Base-by-base conservation (phyloP, 2,888 invertebrate genomes). In the Troides oblongomaculatus region DNA sequence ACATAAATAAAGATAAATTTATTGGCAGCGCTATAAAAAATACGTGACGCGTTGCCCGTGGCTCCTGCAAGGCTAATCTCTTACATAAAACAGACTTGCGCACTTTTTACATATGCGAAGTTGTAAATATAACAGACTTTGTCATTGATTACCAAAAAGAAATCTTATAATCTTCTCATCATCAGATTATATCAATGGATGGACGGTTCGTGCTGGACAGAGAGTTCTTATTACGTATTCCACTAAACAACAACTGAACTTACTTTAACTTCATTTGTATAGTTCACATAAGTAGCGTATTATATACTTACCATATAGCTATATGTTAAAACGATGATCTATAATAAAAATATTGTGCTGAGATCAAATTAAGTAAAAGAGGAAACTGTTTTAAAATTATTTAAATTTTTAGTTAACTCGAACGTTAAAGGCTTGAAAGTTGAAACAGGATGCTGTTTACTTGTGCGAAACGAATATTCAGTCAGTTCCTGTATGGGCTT, bases 1-100 rank as follows among this genome's bases (percentile, higher is more conserved):
- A 58, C 58, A 70, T 62, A 68, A 68, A 62, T 58, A 62, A 58
- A 43, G 46, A 69, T 57, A 62, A 66, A 70, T 66, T 62, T 70
- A 70, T 66, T 62, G 57, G 59, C 53, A 46, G 30, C 8, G 57
- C 69, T 50, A 62, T 58, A 66, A 62, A 58, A 62, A n/a, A 53
- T 25, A 66, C 62, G 69, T 70, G 69, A 62, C 66, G 62, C 62
- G 56, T 61, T 66, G 62, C 66, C 39, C 50, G 62, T 50, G 66
- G 69, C 59, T 66, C 57, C 62, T 59, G 25, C 69, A 61, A 69
- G 69, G 69, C 65, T 69, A 50, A n/a, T 21, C 14, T 46, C 56
- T 69, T 62, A 69, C 57, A 62, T 69, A 56, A 65, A 69, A 62
- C 65, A 65, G 57, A 65, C 46, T 59, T 60, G 61, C 57, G 53